A percentile compares a stretch with the other conserved stretches of the same genome.
Evolutionary conservation across 2,113 vertebrate species (phyloP).

Genomic region (Cinclus mexicanus): DNA sequence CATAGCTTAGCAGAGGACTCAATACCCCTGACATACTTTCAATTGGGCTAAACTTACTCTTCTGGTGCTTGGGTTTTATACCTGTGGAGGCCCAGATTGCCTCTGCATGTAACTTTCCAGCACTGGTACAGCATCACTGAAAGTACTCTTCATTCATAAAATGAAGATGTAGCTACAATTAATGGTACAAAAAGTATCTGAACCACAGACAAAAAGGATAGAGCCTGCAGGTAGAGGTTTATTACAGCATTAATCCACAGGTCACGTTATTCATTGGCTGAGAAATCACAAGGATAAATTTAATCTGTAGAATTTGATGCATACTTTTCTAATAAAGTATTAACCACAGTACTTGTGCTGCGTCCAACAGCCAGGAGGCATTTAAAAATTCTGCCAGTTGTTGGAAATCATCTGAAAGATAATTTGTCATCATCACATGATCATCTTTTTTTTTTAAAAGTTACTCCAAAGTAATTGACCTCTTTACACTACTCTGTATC

Average conservation of each 20-base stretch:
- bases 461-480: background rate
- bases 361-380: background rate
- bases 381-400: background rate
- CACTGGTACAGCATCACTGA: background rate
- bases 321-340: slow-evolving; percentile 34
- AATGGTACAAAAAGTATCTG: background rate
- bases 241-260: slow-evolving; percentile 1
- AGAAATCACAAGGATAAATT: slow-evolving; percentile 11
- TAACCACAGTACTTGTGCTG: background rate
- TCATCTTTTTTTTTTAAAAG: background rate
- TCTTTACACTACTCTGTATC: background rate
- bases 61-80: background rate
- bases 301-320: slow-evolving; percentile 35
- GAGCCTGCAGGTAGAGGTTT: background rate
- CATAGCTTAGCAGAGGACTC: background rate
- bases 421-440: background rate
- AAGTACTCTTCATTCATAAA: background rate
- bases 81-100: background rate
- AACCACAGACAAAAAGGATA: background rate
- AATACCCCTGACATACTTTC: background rate
- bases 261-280: background rate
- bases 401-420: background rate
- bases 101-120: background rate
- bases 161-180: background rate
- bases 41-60: background rate